Evolutionary conservation across 2,797 vertebrate genomes (phyloP).

Genomic region (Crossoptilon crossoptilon): DNA sequence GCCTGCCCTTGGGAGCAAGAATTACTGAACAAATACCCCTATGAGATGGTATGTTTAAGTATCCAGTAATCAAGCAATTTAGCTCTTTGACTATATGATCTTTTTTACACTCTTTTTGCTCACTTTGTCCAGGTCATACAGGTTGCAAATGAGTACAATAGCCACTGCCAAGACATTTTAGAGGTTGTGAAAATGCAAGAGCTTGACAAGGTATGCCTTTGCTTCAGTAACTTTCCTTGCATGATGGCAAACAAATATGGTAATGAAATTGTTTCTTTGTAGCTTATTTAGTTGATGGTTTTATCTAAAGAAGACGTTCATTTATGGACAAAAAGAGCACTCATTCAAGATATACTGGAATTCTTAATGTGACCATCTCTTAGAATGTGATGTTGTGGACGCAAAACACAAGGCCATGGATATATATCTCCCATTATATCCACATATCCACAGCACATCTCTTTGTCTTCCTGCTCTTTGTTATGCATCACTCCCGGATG

Average conservation of each 20-base stretch:
- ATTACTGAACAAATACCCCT: constrained; percentile 58
- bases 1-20: constrained; percentile 71
- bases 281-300: background rate
- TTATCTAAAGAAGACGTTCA: background rate
- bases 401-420: background rate
- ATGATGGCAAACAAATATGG: background rate
- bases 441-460: background rate
- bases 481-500: background rate
- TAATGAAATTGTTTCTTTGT: background rate
- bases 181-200: constrained; percentile 63
- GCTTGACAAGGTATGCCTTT: constrained; percentile 70
- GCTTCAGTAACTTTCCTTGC: background rate
- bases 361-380: background rate
- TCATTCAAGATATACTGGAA: background rate
- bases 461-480: background rate
- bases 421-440: background rate
- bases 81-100: background rate
- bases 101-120: constrained; percentile 1
- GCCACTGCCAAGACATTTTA: constrained; percentile 75
- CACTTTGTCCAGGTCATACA: constrained; percentile 55
- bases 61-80: background rate
- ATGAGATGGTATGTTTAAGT: constrained; percentile 48
- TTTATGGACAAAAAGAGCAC: background rate
- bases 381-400: background rate
- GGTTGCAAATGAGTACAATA: constrained; percentile 72